Conservation (phyloP, 1,140 invertebrate genomes). For the Drosophila melanica region DNA sequence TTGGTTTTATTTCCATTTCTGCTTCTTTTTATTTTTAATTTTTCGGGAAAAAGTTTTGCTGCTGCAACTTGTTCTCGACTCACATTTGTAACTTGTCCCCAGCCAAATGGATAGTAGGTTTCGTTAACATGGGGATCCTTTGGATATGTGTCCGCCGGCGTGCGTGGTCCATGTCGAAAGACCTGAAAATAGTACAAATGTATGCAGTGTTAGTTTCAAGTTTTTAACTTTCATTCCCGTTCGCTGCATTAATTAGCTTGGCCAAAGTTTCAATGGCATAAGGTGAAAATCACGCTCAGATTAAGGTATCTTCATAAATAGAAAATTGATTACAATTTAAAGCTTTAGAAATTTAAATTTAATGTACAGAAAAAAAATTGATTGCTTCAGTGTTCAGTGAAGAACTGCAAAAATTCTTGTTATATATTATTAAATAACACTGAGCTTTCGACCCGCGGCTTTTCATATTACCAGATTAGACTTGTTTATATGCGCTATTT, state of each 20-base stretch:
- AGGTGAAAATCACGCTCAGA: neutral
- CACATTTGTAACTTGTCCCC: slow-evolving; percentile 92
- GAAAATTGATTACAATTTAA: too few relatives aligned
- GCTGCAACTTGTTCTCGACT: slow-evolving; percentile 82
- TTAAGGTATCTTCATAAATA: too few relatives aligned
- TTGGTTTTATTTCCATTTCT: slow-evolving; percentile 10
- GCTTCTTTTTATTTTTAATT: slow-evolving; percentile 22
- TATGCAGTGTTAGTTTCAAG: slow-evolving; percentile 45
- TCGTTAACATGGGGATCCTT: slow-evolving; percentile 89
- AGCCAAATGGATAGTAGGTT: slow-evolving; percentile 89
- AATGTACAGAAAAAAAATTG: too few relatives aligned
- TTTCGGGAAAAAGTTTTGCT: slow-evolving; percentile 60
- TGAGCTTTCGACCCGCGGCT: neutral
- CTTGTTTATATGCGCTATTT: neutral
- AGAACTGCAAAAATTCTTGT: neutral
- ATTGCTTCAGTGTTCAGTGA: too few relatives aligned
- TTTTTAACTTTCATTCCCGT: slow-evolving; percentile 40
- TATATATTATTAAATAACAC: neutral
- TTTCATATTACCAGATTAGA: neutral
- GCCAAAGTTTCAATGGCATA: neutral
- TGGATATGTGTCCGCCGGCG: slow-evolving; percentile 91
- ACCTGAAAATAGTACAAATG: slow-evolving; percentile 84
- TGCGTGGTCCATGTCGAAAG: slow-evolving; percentile 91
- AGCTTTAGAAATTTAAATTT: too few relatives aligned
- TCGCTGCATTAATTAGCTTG: slow-evolving; percentile 31